Base-by-base conservation (phyloP, 2,888 invertebrate species). In the Amiota communis region DNA sequence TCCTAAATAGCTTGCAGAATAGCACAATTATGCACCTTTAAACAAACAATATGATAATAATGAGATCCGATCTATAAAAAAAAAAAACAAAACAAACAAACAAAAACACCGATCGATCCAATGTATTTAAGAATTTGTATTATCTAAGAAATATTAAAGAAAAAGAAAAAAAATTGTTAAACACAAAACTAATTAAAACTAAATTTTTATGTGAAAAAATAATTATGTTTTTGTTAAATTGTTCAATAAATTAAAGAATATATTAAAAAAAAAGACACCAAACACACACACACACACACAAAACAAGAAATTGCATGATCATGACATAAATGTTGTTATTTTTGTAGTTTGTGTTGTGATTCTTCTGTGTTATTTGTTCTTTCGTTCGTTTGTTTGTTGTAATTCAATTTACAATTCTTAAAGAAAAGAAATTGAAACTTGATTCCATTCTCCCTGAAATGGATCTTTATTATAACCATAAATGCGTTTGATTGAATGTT, bases 21-120 rank as follows among this genome's bases (percentile, higher is more conserved):
- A 90, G 89, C 88, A 90, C 90, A 85, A 87, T 90, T 80, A 90
- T 90, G 90, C 90, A 90, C 87, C 89, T 90, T 73, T 90, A 89
- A 89, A 12, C 69, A 67, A 59, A 73, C 63, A 36, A 64, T 70
- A 70, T 56, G 11, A 69, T 36, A 59, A 72, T 67, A 67, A 17
- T 57, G 47, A n/a, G n/a, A 63, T 53, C 51, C 23, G n/a, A 57
- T 64, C 51, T 12, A 61, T 61, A 9, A 53, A 23, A 23, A 68
- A 53, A 0, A 53, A 75, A 36, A 17, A 61, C 10, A 74, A 72
- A 59, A 11, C 20, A 2, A 59, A 20, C 20, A 59, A 17, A 11
- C 9, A 36, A 36, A 59, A 59, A 57, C 2, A 57, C 10, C 57
- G 17, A 17, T 20, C 13, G 4, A 59, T 15, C 59, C 17, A 20